phyloP scores from a whole-genome alignment of 2,888 invertebrate genomes.

The Clepsis dumicolana region DNA sequence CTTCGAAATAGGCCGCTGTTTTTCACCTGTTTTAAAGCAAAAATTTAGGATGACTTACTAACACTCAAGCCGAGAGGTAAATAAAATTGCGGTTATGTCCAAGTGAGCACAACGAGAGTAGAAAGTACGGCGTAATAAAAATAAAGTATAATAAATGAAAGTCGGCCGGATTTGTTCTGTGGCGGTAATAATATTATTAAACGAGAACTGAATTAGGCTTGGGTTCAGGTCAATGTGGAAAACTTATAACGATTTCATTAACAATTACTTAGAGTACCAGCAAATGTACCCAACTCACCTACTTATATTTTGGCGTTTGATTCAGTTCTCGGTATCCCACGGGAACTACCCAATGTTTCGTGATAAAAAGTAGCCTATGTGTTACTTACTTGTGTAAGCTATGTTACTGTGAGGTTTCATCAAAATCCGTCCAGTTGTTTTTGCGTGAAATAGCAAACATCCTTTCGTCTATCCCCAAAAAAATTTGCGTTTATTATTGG shows the following conservation, averaged over 20 bases:
- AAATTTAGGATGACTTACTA: not conserved
- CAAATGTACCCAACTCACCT: too few relatives aligned
- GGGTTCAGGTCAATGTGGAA: not conserved
- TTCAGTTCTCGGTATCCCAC: too few relatives aligned
- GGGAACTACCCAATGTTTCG: too few relatives aligned
- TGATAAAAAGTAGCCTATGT: too few relatives aligned
- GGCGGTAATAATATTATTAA: not conserved
- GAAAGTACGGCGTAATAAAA: constrained; percentile 26
- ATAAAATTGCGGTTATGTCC: constrained; percentile 20
- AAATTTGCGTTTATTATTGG: too few relatives aligned
- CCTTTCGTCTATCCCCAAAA: too few relatives aligned
- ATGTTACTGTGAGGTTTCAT: too few relatives aligned
- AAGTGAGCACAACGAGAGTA: constrained; percentile 16
- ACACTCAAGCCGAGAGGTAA: not conserved
- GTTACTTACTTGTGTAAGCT: too few relatives aligned
- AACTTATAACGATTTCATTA: not conserved
- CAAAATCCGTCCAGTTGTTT: too few relatives aligned
- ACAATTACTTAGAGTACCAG: not conserved
- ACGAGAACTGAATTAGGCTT: not conserved
- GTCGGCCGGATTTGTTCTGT: constrained; percentile 21
- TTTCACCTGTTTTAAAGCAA: not conserved
- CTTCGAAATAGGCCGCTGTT: not conserved
- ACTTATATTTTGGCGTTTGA: too few relatives aligned
- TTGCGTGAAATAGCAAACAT: too few relatives aligned
- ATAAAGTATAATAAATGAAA: constrained; percentile 30